phyloP scores from a whole-genome alignment of 1,140 invertebrate genomes.

The Eumaeus atala region DNA sequence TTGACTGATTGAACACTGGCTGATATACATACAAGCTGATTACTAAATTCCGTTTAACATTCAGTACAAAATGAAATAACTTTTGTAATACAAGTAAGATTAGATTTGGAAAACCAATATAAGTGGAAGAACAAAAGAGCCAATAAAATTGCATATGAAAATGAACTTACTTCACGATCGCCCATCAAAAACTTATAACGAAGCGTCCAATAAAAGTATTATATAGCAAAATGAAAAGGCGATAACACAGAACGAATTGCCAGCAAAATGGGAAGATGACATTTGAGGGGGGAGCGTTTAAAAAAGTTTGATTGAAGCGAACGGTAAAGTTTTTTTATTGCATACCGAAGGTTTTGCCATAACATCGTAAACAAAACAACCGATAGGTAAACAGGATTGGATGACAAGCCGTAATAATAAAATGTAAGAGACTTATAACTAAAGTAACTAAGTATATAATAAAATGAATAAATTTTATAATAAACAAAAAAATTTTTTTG shows the following conservation, averaged over 20 bases:
- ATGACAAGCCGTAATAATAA: neutral
- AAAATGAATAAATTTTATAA: no score
- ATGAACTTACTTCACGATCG: slow-evolving; percentile 24
- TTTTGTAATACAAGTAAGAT: slow-evolving; percentile 6
- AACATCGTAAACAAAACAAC: slow-evolving; percentile 29
- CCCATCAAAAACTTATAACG: slow-evolving; percentile 27
- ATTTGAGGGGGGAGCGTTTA: slow-evolving; percentile 38
- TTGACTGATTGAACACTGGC: neutral
- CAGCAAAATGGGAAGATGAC: slow-evolving; percentile 29
- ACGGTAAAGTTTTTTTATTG: slow-evolving; percentile 55
- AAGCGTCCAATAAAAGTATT: slow-evolving; percentile 40
- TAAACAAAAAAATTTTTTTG: no score
- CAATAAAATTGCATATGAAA: slow-evolving; percentile 12
- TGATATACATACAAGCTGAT: neutral
- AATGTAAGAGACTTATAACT: no score
- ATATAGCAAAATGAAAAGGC: slow-evolving; percentile 44
- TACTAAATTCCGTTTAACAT: neutral
- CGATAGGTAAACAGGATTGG: slow-evolving; percentile 16
- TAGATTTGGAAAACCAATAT: slow-evolving; percentile 9
- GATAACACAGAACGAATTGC: slow-evolving; percentile 47
- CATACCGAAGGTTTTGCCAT: slow-evolving; percentile 48
- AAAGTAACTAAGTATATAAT: no score
- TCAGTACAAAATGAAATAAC: neutral
- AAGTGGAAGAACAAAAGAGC: slow-evolving; percentile 8
- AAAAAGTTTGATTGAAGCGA: slow-evolving; percentile 62